A percentile compares a stretch with the other conserved stretches of the same genome.
phyloP scores from a whole-genome alignment of 2,888 invertebrate genomes.

The Agrochola litura region DNA sequence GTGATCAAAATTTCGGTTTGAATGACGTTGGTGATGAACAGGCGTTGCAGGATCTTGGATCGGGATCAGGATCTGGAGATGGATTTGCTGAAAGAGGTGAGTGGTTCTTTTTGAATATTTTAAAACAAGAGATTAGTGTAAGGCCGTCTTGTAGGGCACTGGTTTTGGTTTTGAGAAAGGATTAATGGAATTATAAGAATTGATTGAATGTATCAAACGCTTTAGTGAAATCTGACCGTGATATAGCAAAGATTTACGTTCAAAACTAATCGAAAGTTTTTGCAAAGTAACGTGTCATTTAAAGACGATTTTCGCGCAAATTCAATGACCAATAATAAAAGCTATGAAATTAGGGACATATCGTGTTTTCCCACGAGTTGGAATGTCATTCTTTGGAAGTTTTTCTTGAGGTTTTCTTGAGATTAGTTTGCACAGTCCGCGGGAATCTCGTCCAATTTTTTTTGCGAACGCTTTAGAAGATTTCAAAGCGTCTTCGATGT shows the following conservation, averaged over 20 bases:
- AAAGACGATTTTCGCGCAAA: not conserved
- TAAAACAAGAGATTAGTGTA: too few species aligned
- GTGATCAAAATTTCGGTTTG: slow-evolving; percentile 91
- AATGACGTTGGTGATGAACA: slow-evolving; percentile 91
- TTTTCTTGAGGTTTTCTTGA: too few species aligned
- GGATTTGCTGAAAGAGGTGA: slow-evolving; percentile 92
- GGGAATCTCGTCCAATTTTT: not conserved
- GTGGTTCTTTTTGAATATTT: slow-evolving; percentile 66
- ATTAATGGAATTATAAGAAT: too few species aligned
- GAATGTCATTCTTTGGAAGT: too few species aligned
- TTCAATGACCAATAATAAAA: not conserved
- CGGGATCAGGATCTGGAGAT: slow-evolving; percentile 87
- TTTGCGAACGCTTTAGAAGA: not conserved
- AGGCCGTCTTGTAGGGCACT: not conserved
- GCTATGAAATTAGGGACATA: not conserved
- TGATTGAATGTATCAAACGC: slow-evolving; percentile 14
- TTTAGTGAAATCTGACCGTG: slow-evolving; percentile 20
- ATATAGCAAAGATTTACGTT: slow-evolving; percentile 14
- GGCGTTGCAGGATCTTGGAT: slow-evolving; percentile 91
- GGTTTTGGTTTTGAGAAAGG: slow-evolving; percentile 22
- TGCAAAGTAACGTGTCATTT: not conserved
- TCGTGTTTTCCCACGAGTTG: fast-evolving
- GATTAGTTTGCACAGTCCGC: not conserved
- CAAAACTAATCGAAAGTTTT: slow-evolving; percentile 17
- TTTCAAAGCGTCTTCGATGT: too few species aligned